phyloP scores from a whole-genome alignment of 2,113 vertebrate species.

The Sminthopsis crassicaudata region DNA sequence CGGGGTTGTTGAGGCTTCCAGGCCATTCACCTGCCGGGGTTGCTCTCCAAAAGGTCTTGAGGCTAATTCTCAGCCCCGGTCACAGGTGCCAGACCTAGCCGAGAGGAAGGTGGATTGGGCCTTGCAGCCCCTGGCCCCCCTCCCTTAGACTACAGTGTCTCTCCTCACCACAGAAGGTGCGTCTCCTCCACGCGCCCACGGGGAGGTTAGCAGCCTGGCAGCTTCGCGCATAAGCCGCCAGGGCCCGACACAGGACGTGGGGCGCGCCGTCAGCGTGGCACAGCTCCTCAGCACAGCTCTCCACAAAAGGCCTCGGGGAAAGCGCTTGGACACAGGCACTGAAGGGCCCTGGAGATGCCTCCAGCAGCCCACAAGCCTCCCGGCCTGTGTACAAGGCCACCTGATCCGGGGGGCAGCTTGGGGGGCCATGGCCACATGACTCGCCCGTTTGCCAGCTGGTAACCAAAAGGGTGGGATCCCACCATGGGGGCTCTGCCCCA shows the following conservation, averaged over 20 bases:
- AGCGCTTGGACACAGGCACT: slow-evolving; percentile 61
- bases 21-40: too few species aligned
- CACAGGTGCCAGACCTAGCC: background rate
- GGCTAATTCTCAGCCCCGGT: too few species aligned
- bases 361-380: slow-evolving; percentile 75
- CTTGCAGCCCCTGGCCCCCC: background rate
- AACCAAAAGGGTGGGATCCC: slow-evolving; percentile 72
- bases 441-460: slow-evolving; percentile 73
- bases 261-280: slow-evolving; percentile 76
- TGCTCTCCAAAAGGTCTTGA: too few species aligned
- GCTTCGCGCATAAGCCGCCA: slow-evolving; percentile 72
- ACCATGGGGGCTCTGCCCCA: slow-evolving; percentile 75
- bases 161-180: slow-evolving; percentile 80
- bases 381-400: slow-evolving; percentile 48
- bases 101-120: background rate
- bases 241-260: slow-evolving; percentile 77
- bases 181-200: slow-evolving; percentile 73
- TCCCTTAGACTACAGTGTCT: background rate
- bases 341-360: slow-evolving; percentile 75
- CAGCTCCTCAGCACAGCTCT: slow-evolving; percentile 79
- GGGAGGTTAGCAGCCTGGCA: slow-evolving; percentile 76
- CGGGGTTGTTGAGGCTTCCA: background rate
- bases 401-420: slow-evolving; percentile 48
- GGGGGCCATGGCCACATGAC: background rate
- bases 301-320: slow-evolving; percentile 53